These are phyloP conservation scores for Drosophila nigromelanica DNA, from an alignment of 1,140 invertebrate genomes.

Conservation along the genomic window DNA sequence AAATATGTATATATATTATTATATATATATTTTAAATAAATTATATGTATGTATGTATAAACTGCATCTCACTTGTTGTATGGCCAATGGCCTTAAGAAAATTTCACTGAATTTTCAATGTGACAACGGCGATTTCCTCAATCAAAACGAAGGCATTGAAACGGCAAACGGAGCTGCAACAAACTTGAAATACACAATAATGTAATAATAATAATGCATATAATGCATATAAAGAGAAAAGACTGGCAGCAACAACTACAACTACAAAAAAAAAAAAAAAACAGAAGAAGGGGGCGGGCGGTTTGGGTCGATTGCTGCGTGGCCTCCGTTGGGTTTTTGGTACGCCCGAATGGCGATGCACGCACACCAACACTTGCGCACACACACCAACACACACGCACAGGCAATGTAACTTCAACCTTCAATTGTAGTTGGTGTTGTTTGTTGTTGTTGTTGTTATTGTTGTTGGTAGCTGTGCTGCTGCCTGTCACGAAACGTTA, in stretches of 20 bases:
- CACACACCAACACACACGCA: constrained; percentile 38
- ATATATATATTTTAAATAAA: too few relatives aligned
- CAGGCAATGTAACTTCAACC: constrained; percentile 74
- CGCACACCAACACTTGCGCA: constrained; percentile 51
- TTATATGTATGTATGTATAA: neutral
- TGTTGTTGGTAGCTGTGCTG: constrained; percentile 30
- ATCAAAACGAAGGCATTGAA: constrained; percentile 79
- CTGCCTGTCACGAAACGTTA: constrained; percentile 76
- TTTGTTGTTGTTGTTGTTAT: constrained; percentile 1
- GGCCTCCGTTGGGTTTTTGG: constrained; percentile 76
- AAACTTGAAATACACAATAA: constrained; percentile 57
- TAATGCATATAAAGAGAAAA: constrained; percentile 60
- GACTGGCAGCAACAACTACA: constrained; percentile 13
- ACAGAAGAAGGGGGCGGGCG: constrained; percentile 26
- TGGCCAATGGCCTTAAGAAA: constrained; percentile 59
- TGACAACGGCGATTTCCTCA: constrained; percentile 73
- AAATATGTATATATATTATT: too few relatives aligned
- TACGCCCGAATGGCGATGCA: constrained; percentile 80
- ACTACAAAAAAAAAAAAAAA: neutral
- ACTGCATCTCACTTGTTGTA: constrained; percentile 36
- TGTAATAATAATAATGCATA: constrained; percentile 61
- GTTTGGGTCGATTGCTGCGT: constrained; percentile 66
- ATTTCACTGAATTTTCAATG: constrained; percentile 81
- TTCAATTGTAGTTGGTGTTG: constrained; percentile 75
- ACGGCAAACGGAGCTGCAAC: constrained; percentile 20